Conservation (phyloP, 2,797 vertebrate genomes). For the Pangasius larnaudii region DNA sequence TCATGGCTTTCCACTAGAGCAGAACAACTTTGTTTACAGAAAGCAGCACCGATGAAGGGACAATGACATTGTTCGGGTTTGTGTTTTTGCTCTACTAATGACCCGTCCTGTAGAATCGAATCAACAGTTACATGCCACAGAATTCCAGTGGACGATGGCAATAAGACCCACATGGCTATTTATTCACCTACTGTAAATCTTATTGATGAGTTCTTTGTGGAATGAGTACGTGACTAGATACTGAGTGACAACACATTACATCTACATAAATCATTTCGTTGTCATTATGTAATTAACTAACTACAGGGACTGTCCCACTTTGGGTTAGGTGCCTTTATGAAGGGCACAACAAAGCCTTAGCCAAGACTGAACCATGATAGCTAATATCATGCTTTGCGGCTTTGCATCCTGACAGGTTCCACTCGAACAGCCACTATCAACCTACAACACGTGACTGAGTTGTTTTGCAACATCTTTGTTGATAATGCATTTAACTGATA, state of each 20-base stretch:
- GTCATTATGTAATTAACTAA: neutral
- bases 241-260: neutral
- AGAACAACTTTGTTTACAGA: constrained; percentile 27
- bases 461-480: neutral
- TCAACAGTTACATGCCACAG: neutral
- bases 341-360: neutral
- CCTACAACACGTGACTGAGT: neutral
- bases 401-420: neutral
- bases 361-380: neutral
- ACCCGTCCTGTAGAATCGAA: neutral
- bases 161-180: neutral
- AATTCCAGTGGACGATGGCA: neutral
- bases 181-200: neutral
- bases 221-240: neutral
- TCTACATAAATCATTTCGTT: neutral
- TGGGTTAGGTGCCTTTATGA: neutral
- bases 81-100: constrained; percentile 19
- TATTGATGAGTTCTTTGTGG: neutral
- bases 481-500: neutral
- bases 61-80: neutral
- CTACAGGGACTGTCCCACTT: neutral
- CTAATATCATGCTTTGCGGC: neutral
- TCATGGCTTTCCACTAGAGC: constrained; percentile 2
- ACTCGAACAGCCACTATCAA: neutral
- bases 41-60: neutral